A percentile compares a stretch with the other conserved stretches of the same genome.
Conservation (phyloP, 1,140 invertebrate species). For the Macrosteles quadrilineatus region DNA sequence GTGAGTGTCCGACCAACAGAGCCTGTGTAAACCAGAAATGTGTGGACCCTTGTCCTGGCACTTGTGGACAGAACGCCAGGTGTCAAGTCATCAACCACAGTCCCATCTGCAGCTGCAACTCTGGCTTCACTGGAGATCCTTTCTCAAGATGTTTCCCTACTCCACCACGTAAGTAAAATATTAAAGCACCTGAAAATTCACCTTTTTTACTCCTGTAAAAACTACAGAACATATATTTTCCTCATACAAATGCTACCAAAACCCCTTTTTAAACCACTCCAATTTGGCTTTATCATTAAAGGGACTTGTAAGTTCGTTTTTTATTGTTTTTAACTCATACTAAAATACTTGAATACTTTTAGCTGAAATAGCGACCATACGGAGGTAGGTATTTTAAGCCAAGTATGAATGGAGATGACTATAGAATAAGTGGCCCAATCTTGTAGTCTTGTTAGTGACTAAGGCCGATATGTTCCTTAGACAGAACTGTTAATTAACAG, state of each 20-base stretch:
- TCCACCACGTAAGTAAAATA: slow-evolving; percentile 36
- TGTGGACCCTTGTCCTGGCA: slow-evolving; percentile 54
- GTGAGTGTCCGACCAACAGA: slow-evolving; percentile 51
- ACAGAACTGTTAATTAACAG: no score
- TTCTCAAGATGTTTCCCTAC: slow-evolving; percentile 54
- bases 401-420: no score
- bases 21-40: slow-evolving; percentile 57
- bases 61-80: slow-evolving; percentile 58
- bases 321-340: no score
- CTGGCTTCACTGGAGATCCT: slow-evolving; percentile 69
- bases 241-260: no score
- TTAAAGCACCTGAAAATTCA: no score
- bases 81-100: slow-evolving; percentile 75
- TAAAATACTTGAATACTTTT: no score
- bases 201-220: not conserved
- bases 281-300: not conserved
- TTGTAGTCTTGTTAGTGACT: no score
- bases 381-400: no score
- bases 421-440: no score
- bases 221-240: slow-evolving; percentile 3
- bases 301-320: slow-evolving; percentile 11
- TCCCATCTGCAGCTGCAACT: slow-evolving; percentile 71
- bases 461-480: no score
- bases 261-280: not conserved
- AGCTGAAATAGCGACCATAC: no score